A percentile compares a stretch with the other conserved stretches of the same genome.
Evolutionary conservation across 2,113 vertebrate genomes (phyloP).

Genomic region (Oryzias melastigma): DNA sequence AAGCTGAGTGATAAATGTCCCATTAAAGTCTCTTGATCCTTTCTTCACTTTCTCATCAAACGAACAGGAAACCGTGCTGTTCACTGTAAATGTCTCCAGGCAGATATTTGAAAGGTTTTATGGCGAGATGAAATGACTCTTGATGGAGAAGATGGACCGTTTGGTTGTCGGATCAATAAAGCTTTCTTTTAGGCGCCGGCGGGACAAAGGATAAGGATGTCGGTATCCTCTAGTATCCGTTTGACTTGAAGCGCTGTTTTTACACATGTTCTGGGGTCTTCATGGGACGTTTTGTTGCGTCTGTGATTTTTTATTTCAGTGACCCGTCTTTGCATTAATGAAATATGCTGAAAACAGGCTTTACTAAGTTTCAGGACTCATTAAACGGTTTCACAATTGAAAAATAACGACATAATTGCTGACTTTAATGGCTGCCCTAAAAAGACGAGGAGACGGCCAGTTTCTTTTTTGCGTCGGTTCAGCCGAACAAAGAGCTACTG

Average conservation of each 20-base stretch:
- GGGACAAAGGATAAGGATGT: background rate
- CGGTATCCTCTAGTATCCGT: too few species aligned
- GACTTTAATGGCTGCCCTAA: background rate
- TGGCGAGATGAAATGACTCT: background rate
- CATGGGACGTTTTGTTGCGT: too few species aligned
- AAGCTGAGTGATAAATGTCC: too few species aligned
- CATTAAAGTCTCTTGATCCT: too few species aligned
- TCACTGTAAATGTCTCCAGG: too few species aligned
- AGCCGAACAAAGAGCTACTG: background rate
- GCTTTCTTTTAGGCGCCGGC: background rate
- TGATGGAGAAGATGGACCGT: background rate
- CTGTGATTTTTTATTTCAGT: too few species aligned
- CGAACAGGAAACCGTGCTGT: too few species aligned
- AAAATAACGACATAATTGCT: conserved; percentile 1
- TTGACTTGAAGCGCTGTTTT: too few species aligned
- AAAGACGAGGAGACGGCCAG: background rate
- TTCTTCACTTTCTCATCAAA: too few species aligned
- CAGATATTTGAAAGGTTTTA: background rate
- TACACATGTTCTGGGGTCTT: too few species aligned
- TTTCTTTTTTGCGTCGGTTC: background rate
- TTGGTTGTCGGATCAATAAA: background rate
- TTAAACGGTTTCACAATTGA: background rate
- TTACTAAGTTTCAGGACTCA: background rate
- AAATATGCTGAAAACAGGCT: background rate
- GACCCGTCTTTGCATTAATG: too few species aligned